Base-by-base conservation (phyloP, 2,797 vertebrate species). In the Thaleichthys pacificus region DNA sequence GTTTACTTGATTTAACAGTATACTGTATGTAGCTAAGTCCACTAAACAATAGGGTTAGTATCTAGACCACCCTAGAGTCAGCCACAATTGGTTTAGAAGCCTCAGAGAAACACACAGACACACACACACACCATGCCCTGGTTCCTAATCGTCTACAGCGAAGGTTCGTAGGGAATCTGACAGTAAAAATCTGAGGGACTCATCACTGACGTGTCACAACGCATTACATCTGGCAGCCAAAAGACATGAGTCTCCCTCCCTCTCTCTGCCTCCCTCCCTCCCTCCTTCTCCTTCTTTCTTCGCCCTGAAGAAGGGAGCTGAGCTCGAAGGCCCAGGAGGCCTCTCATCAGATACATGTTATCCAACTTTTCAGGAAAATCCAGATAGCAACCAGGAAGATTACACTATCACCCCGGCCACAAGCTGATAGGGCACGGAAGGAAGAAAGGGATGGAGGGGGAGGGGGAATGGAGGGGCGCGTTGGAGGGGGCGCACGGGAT, bases 161-260 rank as follows among this genome's bases (percentile, higher is more conserved):
- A 76, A 80, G 80, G 80, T 85, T 77, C 63, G 81, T 78, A 82
- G 74, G 71, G 89, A 88, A 80, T 80, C 71, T 85, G 82, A 82
- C 85, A 81, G 80, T 74, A 76, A 42, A 83, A 87, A 85, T 90
- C 78, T 86, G 80, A 63, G 71, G 71, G 72, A 77, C 11, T 88
- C 87, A 84, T 85, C 80, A 65, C 84, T 86, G 85, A 80, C 64
- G 77, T 92, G 88, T 91, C 85, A 78, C 85, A 86, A 77, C 70
- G 32, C 78, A 87, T 92, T 90, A 91, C 86, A 87, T 89, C 80
- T 81, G 80, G 68, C 76, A 75, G 75, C 74, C 78, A 82, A 90
- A 91, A 77, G 81, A 84, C 6, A 77, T 82, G 73, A 28, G 12
- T 75, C 17, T 57, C 17, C 3, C 54, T 57, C 54, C 7, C 54